phyloP scores from a whole-genome alignment of 2,888 invertebrate genomes.

The Lapara coniferarum region DNA sequence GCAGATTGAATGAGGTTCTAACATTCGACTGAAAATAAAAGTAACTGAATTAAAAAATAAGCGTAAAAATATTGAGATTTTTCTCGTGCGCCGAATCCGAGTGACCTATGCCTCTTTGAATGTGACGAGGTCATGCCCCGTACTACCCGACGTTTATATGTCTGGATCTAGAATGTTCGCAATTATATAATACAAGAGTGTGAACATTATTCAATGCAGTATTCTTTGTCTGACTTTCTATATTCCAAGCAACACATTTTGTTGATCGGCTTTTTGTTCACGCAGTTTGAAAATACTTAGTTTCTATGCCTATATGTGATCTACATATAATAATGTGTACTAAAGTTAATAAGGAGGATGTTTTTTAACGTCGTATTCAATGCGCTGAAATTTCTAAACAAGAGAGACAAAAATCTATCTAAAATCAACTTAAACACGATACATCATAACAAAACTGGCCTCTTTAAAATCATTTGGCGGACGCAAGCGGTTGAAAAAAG shows the following conservation, averaged over 20 bases:
- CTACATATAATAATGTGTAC: too few species aligned
- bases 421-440: background rate
- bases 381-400: too few species aligned
- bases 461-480: slow-evolving; percentile 16
- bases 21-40: background rate
- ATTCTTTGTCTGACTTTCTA: background rate
- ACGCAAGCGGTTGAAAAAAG: slow-evolving; percentile 30
- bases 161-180: background rate
- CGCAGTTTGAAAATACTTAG: background rate
- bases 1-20: too few species aligned
- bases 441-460: background rate
- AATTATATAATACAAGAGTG: slow-evolving; percentile 2
- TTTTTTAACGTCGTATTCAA: too few species aligned
- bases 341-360: too few species aligned
- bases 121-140: slow-evolving; percentile 17
- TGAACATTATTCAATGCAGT: background rate
- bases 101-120: slow-evolving; percentile 12
- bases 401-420: background rate
- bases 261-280: background rate
- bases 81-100: background rate
- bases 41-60: background rate
- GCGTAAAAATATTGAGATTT: background rate
- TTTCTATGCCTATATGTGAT: background rate
- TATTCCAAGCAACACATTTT: background rate
- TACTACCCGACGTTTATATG: background rate